Evolutionary conservation across 2,113 vertebrate species (phyloP).

Genomic region (Dromaius novaehollandiae): DNA sequence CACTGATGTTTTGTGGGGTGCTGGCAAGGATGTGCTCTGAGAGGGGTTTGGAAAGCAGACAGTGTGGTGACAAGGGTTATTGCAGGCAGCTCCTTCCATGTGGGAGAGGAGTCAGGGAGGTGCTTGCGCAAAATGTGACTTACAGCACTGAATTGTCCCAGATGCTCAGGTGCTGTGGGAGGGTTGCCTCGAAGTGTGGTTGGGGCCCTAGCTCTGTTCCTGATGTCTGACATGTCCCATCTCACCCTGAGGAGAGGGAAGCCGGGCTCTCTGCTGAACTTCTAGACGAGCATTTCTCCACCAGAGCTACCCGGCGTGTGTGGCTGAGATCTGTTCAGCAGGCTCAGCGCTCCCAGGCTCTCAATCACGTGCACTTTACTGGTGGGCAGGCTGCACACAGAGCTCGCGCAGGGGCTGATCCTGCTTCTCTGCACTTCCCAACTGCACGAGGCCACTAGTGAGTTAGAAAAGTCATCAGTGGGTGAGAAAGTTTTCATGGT

Average conservation of each 20-base stretch:
- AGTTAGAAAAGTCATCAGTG: not conserved
- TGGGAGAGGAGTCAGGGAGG: rapidly evolving
- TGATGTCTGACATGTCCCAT: not conserved
- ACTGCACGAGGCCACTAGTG: not conserved
- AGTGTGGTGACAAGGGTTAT: too few relatives aligned
- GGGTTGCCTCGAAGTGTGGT: not conserved
- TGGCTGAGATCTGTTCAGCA: not conserved
- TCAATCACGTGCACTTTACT: not conserved
- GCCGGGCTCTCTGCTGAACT: not conserved
- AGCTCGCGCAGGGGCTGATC: not conserved
- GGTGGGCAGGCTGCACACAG: not conserved
- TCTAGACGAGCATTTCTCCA: not conserved
- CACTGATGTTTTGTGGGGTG: not conserved
- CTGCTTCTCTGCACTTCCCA: not conserved
- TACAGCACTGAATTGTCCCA: not conserved
- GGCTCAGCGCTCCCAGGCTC: not conserved
- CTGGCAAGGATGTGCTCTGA: not conserved
- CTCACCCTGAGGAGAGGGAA: not conserved
- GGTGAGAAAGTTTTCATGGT: not conserved
- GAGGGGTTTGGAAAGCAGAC: not conserved
- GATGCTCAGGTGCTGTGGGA: not conserved
- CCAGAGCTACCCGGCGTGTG: not conserved
- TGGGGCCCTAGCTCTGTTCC: not conserved
- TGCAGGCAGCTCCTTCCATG: not conserved
- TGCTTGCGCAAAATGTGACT: not conserved